Evolutionary conservation across 2,113 vertebrate species (phyloP), one percentile per base, ranked within the genome.

Genomic region (Nettapus auritus): DNA sequence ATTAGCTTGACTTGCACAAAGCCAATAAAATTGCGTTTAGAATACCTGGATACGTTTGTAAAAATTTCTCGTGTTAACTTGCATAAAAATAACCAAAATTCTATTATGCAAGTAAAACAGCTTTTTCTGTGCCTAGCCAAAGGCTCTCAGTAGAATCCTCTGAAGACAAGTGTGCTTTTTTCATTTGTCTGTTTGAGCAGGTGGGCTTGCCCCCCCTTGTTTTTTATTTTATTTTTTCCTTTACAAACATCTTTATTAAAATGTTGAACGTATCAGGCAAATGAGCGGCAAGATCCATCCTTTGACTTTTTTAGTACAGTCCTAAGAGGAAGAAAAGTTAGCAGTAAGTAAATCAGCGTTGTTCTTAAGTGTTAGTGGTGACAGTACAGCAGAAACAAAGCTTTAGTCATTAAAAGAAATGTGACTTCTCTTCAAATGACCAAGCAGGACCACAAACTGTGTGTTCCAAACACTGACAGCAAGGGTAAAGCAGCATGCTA

Each of bases 331-430:
- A 84, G 82, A 75, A 63, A 60, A 59, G 26, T 64, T 44, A 73
- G 55, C 38, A 91, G 74, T 77, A 89, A 86, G 21, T 17, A 88
- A 86, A 86, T 55, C 66, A 88, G 56, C 2, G 2, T 40, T 90
- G 88, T 81, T 91, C 80, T 88, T 86, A 93, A 95, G 86, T 56
- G 57, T 88, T 86, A 96, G 38, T 29, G 25, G 62, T 79, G 74
- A 93, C 33, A 71, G 66, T 23, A n/a, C 86, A 82, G 86, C 73
- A 93, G 53, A 92, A 95, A 86, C 34, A 86, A 20, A 82, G 70
- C 23, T 75, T 83, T 88, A 75, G 67, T 48, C n/a, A 70, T 80
- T 88, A 86, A 93, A 91, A 84, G 57, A 96, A 95, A 93, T 60
- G 57, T 60, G 57, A 74, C 21, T 88, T 86, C 74, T 93, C 53